Percentiles rank a stretch among this genome's conserved stretches.
Evolutionary conservation across 92 coral and sea anemone species (phyloP).

Genomic region (Porites lobata): DNA sequence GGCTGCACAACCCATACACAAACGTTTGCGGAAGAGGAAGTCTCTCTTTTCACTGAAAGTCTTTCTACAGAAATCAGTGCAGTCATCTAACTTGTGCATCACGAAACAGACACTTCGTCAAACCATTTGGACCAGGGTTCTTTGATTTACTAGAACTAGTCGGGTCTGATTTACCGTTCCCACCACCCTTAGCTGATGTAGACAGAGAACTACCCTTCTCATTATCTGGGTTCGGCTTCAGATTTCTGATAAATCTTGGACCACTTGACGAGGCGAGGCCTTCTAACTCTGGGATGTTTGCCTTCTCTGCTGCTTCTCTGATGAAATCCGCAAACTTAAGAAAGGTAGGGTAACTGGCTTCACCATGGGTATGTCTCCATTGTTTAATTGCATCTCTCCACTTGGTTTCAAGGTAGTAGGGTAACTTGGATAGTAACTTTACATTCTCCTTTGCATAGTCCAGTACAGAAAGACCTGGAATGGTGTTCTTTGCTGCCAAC

Average conservation of each 20-base stretch:
- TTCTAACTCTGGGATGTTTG: neutral
- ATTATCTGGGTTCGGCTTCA: too few species aligned
- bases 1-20: too few species aligned
- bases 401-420: neutral
- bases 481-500: constrained; percentile 9
- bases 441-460: constrained; percentile 17
- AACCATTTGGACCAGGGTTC: too few species aligned
- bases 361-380: constrained; percentile 7
- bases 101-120: too few species aligned
- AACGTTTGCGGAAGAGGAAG: neutral
- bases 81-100: neutral
- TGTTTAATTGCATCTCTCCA: neutral
- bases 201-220: neutral
- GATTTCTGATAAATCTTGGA: neutral
- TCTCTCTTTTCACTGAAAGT: constrained; percentile 1
- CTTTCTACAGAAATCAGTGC: neutral
- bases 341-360: constrained; percentile 2
- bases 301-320: neutral
- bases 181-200: neutral
- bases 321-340: neutral
- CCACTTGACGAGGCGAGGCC: neutral
- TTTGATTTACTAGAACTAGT: too few species aligned
- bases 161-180: neutral
- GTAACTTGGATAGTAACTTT: neutral
- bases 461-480: neutral